Evolutionary conservation across 2,888 invertebrate species (phyloP), one percentile per base, ranked within the genome.

Genomic region (Thymelicus acteon): DNA sequence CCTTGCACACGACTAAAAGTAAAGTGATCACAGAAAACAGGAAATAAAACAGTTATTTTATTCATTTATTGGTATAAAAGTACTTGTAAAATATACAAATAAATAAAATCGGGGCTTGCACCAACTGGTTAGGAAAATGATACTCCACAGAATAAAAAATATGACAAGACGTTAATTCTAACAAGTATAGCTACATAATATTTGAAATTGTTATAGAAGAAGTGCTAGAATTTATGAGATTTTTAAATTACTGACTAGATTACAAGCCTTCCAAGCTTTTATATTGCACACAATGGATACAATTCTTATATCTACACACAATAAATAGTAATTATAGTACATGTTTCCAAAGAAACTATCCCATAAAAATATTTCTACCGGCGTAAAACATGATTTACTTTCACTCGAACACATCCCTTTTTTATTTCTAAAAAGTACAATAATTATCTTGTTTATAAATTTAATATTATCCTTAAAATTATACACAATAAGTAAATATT

Each of bases 231-330:
- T 24, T 48, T 40, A 52, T 52, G 48, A 64, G 48, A 44, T 44
- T 72, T 61, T 31, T 72, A 60, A 47, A 54, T 70, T 70, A 70
- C 37, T 44, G 37, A 67, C 66, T 72, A 71, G 65, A 44, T 72
- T 64, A 71, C 71, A 60, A 69, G 58, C 72, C 61, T 71, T 60
- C 37, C 6, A 63, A 69, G 44, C 67, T 69, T 72, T 72, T 82
- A 85, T 80, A 85, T 82, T 81, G 83, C 84, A 82, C 75, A 75
- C 73, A 60, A 72, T 75, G 64, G 75, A 73, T 76, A 67, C 75
- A 72, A 75, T 74, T 57, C n/a, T 60, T 40, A 49, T 75, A 54
- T 37, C 64, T 76, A 68, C 60, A 60, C 58, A 71, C 49, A 71
- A 52, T 52, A 66, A 19, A 47, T 13, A 13, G 47, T 13, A 47